Evolutionary conservation across 2,888 invertebrate species (phyloP).

Genomic region (Diarsia rubi): DNA sequence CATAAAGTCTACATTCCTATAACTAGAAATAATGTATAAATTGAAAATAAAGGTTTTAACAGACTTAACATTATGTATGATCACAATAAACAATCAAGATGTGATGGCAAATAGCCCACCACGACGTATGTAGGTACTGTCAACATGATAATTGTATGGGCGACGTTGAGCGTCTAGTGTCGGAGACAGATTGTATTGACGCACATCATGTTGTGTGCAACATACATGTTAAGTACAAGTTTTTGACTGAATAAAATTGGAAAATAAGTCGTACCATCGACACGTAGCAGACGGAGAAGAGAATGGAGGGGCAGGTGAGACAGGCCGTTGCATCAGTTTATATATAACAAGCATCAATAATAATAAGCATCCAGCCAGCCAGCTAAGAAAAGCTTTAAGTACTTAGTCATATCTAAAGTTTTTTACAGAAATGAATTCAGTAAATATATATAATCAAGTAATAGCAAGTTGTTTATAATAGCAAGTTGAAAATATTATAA

Average conservation of each 20-base stretch:
- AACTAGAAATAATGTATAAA: background rate
- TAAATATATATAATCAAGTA: too few species aligned
- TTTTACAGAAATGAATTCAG: background rate
- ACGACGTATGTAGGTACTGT: constrained; percentile 48
- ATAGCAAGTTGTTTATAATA: background rate
- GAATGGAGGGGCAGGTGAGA: too few species aligned
- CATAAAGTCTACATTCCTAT: background rate
- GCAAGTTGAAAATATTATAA: background rate
- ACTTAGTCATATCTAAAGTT: background rate
- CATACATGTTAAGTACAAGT: background rate
- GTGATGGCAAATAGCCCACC: constrained; percentile 70
- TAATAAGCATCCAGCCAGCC: background rate
- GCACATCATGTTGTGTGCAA: background rate
- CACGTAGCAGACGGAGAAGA: background rate
- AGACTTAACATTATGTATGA: constrained; percentile 43
- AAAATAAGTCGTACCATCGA: background rate
- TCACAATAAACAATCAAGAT: constrained; percentile 66
- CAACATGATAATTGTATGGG: constrained; percentile 59
- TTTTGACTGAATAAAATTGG: too few species aligned
- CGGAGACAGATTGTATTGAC: constrained; percentile 37
- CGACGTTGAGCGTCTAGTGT: constrained; percentile 46
- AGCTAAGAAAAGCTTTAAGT: background rate
- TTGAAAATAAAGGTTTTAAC: background rate
- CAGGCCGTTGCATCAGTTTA: too few species aligned
- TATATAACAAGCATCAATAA: too few species aligned